Evolutionary conservation across 2,888 invertebrate species (phyloP), one percentile per base, ranked within the genome.

Genomic region (Erpobdella octoculata): DNA sequence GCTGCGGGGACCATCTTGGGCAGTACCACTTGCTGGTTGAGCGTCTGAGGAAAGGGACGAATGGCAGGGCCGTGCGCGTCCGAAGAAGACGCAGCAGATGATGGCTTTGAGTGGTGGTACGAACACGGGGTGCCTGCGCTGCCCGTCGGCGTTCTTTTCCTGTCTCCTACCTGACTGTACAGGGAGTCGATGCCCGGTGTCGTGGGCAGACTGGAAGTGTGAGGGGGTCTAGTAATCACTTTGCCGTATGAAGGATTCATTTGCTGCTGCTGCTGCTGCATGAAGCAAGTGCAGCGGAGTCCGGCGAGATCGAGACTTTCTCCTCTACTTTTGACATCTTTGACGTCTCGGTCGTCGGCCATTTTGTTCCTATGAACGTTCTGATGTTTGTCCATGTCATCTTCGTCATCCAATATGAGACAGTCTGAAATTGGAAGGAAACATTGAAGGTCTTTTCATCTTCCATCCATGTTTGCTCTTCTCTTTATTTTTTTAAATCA

Each of bases 181-280:
- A 62, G 35, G 35, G 62, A 62, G 18, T 62, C 62, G 35, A 62
- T n/a, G 6, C 35, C 35, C 8, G 62, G 31, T 8, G 62, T 53
- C 21, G 53, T 53, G 9, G 53, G 53, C 8, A 21, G 21, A 9
- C 53, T 53, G 21, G 53, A 53, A n/a, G 53, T 53, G 53, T 53
- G 21, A 6, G 53, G 53, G 12, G 53, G 53, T 53, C 53, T 53
- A 4, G 53, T 21, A 8, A 53, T 28, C 21, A 53, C 18, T 28
- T 28, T 53, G 9, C 53, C 53, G n/a, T 53, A 53, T 6, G 53
- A 53, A 25, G 21, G 53, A 28, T 53, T 53, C 21, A 53, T 6
- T 62, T 62, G 62, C 62, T 62, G 62, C 31, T 62, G 62, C 46
- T 41, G 46, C 46, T 41, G 46, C 62, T 62, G 62, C 8, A 8